Percentiles rank a stretch among this genome's conserved stretches.
These are phyloP conservation scores for Ranitomeya imitator DNA, from an alignment of 2,113 vertebrate species.

Conservation along the genomic window DNA sequence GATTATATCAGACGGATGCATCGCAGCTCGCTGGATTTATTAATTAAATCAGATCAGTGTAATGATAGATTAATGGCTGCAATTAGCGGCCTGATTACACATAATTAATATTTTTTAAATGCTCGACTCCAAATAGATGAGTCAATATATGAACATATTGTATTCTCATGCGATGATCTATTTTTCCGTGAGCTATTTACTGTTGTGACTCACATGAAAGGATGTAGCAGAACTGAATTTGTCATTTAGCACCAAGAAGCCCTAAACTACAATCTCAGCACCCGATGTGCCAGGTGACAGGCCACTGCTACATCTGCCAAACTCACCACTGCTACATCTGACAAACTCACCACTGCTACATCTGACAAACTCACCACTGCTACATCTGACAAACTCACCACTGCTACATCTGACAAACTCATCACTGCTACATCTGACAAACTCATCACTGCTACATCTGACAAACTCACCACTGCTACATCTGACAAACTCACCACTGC, in stretches of 20 bases:
- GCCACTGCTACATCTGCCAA: not conserved
- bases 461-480: too few relatives aligned
- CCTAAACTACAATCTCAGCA: not conserved
- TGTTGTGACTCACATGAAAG: not conserved
- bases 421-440: not conserved
- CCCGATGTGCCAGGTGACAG: not conserved
- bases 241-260: not conserved
- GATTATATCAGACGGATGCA: slow-evolving; percentile 41
- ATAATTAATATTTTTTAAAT: slow-evolving; percentile 42
- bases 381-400: too few relatives aligned
- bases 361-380: not conserved
- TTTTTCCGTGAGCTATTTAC: not conserved
- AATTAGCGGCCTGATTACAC: slow-evolving; percentile 54
- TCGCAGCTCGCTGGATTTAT: slow-evolving; percentile 38
- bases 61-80: slow-evolving; percentile 57
- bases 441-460: not conserved
- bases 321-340: not conserved
- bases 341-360: too few relatives aligned
- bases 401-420: not conserved
- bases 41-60: slow-evolving; percentile 53
- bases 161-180: not conserved
- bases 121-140: slow-evolving; percentile 11
- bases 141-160: slow-evolving; percentile 8
- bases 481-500: not conserved
- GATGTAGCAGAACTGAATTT: slow-evolving; percentile 1